Base-by-base conservation (phyloP, 2,113 vertebrate species). In the Fulica atra region DNA sequence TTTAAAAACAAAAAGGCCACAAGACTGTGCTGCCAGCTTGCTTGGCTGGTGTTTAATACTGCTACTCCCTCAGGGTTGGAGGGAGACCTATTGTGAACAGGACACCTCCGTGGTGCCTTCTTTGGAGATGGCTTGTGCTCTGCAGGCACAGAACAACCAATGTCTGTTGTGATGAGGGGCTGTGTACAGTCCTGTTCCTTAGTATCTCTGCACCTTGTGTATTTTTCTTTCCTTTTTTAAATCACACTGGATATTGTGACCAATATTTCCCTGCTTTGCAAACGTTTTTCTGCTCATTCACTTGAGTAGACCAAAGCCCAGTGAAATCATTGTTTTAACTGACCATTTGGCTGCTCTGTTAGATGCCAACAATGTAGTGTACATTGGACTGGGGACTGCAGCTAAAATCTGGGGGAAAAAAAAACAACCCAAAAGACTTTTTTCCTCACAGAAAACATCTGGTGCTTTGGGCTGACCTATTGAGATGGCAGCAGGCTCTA, bases 391-490 rank as follows among this genome's bases (percentile, higher is more conserved):
- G 53, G 46, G 79, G 56, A 89, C 48, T 85, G 69, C 53, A 79
- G 29, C 51, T 54, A 44, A 54, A 73, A 92, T 54, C 12, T 63
- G 31, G 17, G 42, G 42, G 17, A 17, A n/a, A 71, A 68, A 83
- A 83, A 70, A 60, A 17, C 51, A 54, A 40, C 36, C 56, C 31
- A n/a, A 74, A 89, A 89, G 28, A 16, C 61, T 71, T 92, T 78
- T 54, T 81, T 81, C 56, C 79, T 92, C 78, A 25, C 60, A 74
- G 68, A 81, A 94, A 87, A 70, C 78, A 81, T 88, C 83, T 89
- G 89, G 72, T 92, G 69, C 42, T 88, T 81, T 73, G 72, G 74
- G 60, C 46, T 92, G 78, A 35, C 84, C 72, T 29, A 4, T 7
- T 44, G 81, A 78, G 46, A 44, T 50, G 60, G 51, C 81, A 50